Conservation (phyloP, 2,797 vertebrate species). For the Nothura maculosa region DNA sequence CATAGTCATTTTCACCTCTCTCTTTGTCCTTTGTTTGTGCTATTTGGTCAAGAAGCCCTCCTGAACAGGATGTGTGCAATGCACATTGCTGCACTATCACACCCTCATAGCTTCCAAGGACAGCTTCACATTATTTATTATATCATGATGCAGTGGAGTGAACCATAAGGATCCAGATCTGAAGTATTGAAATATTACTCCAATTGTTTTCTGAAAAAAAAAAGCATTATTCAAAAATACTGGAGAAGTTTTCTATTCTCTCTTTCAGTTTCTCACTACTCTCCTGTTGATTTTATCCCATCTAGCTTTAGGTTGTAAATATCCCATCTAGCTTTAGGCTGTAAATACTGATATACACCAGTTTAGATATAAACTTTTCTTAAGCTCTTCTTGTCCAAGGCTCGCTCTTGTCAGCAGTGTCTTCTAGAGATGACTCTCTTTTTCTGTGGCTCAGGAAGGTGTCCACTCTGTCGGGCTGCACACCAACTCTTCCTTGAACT, state of each 20-base stretch:
- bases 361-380: not conserved
- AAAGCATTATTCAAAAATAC: not conserved
- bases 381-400: accelerated
- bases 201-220: not conserved
- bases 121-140: not conserved
- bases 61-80: not conserved
- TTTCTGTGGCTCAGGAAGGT: not conserved
- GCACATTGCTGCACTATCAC: accelerated
- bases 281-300: not conserved
- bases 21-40: not conserved
- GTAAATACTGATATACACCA: not conserved
- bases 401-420: not conserved
- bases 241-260: not conserved
- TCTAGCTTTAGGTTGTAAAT: not conserved
- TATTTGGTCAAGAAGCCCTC: not conserved
- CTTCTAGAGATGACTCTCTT: not conserved
- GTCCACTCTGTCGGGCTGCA: not conserved
- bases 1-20: not conserved
- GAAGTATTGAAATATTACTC: not conserved
- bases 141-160: not conserved
- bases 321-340: not conserved
- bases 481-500: not conserved
- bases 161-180: not conserved
- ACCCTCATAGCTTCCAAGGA: not conserved
- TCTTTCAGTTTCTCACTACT: not conserved